Percentiles rank a stretch among this genome's conserved stretches.
Conservation (phyloP, 2,797 vertebrate species). For the Hafferia zeledoni region DNA sequence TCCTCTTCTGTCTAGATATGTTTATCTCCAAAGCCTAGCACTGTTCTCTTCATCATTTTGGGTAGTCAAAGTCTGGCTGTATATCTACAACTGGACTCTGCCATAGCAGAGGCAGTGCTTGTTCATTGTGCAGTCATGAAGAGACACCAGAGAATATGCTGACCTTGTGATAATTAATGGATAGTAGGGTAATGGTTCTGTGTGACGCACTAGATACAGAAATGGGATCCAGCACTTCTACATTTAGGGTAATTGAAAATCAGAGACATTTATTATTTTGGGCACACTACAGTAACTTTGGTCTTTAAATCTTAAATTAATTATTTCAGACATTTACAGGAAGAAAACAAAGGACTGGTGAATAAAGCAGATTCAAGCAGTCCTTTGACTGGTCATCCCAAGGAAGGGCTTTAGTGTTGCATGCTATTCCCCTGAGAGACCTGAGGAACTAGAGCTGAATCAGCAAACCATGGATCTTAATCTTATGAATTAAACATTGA, state of each 20-base stretch:
- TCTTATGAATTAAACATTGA: background rate
- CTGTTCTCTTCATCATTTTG: background rate
- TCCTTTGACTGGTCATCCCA: background rate
- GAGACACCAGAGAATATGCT: conserved; percentile 56
- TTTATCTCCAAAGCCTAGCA: background rate
- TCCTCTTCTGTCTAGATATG: background rate
- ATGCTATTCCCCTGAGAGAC: background rate
- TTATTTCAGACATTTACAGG: conserved; percentile 68
- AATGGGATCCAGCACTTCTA: conserved; percentile 60
- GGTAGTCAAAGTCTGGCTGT: background rate
- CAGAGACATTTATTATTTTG: conserved; percentile 78
- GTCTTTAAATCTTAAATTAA: conserved; percentile 73
- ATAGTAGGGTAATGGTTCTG: conserved; percentile 65
- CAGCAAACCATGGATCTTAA: background rate
- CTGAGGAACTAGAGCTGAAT: background rate
- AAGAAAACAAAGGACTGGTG: conserved; percentile 45
- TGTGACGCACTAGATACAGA: conserved; percentile 70
- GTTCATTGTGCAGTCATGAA: conserved; percentile 60
- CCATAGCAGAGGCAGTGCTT: background rate
- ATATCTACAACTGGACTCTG: background rate
- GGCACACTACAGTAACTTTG: conserved; percentile 65
- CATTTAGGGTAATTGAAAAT: conserved; percentile 79
- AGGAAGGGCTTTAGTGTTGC: background rate
- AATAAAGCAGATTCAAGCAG: background rate
- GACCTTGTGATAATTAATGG: conserved; percentile 77